Percentiles rank a stretch among this genome's conserved stretches.
Evolutionary conservation across 2,888 invertebrate genomes (phyloP).

Genomic region (Synergus japonicus): DNA sequence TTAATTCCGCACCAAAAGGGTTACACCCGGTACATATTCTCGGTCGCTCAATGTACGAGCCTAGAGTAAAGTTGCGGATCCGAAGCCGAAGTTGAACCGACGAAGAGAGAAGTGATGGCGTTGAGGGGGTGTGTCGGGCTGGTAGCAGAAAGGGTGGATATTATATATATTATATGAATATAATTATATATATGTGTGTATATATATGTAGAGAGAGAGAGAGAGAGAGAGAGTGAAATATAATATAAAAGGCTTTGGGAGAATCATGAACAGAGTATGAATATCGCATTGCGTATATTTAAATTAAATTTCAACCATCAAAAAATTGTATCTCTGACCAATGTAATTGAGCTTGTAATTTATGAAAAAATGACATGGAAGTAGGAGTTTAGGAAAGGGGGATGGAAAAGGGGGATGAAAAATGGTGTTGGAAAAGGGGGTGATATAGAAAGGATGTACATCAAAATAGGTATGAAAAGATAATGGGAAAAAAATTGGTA

Average conservation of each 20-base stretch:
- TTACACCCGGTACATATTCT: conserved; percentile 38
- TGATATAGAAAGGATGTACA: no score
- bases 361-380: no score
- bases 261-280: background rate
- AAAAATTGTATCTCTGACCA: background rate
- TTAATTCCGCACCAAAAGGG: conserved; percentile 14
- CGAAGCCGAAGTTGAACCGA: conserved; percentile 25
- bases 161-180: no score
- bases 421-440: no score
- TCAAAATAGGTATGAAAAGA: no score
- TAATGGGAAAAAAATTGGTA: no score
- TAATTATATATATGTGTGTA: conserved; percentile 2
- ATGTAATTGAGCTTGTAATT: no score
- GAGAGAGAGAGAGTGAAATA: background rate
- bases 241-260: background rate
- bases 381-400: background rate
- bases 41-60: conserved; percentile 32
- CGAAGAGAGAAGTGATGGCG: conserved; percentile 17
- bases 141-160: background rate
- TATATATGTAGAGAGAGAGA: background rate
- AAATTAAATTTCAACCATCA: background rate
- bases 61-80: conserved; percentile 40
- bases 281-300: background rate
- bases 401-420: no score
- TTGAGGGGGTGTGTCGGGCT: background rate